These are phyloP conservation scores for Oncorhynchus keta DNA, from an alignment of 2,113 vertebrate species.

Conservation along the genomic window DNA sequence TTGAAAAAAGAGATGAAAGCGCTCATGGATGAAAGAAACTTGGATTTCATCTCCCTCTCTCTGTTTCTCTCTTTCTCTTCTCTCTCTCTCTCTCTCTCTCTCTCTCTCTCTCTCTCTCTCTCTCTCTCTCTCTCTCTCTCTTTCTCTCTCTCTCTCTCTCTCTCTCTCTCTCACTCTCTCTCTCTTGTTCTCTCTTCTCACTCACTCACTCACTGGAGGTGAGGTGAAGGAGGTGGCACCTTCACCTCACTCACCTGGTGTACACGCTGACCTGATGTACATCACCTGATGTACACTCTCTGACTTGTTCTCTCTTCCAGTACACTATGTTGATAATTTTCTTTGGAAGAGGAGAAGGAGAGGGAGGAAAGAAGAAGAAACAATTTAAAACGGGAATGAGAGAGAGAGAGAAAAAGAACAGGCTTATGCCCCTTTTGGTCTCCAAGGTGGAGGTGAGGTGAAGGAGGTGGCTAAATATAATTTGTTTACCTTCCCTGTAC, in stretches of 20 bases:
- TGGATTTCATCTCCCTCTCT: conserved; percentile 88
- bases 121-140: conserved; percentile 29
- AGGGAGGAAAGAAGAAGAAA: neutral
- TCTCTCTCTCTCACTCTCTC: conserved; percentile 69
- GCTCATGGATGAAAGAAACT: conserved; percentile 94
- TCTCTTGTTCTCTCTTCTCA: too few relatives aligned
- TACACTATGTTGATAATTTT: conserved; percentile 84
- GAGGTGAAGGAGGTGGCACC: too few relatives aligned
- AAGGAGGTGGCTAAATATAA: conserved; percentile 76
- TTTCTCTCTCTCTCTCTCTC: conserved; percentile 60
- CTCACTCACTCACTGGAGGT: conserved; percentile 34
- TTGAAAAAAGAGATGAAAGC: conserved; percentile 89
- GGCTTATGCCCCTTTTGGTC: conserved; percentile 84
- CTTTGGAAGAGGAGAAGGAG: conserved; percentile 21
- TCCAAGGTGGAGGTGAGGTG: conserved; percentile 35
- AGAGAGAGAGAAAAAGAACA: conserved; percentile 59
- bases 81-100: conserved; percentile 62
- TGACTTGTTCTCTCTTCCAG: conserved; percentile 75
- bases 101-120: conserved; percentile 68
- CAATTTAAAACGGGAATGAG: neutral
- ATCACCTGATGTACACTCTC: too few relatives aligned
- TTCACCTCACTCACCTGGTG: too few relatives aligned
- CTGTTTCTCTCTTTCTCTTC: conserved; percentile 52
- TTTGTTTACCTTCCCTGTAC: conserved; percentile 78
- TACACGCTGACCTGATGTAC: too few relatives aligned